Evolutionary conservation across 92 coral and sea anemone species (phyloP).

Genomic region (Palythoa grandis): DNA sequence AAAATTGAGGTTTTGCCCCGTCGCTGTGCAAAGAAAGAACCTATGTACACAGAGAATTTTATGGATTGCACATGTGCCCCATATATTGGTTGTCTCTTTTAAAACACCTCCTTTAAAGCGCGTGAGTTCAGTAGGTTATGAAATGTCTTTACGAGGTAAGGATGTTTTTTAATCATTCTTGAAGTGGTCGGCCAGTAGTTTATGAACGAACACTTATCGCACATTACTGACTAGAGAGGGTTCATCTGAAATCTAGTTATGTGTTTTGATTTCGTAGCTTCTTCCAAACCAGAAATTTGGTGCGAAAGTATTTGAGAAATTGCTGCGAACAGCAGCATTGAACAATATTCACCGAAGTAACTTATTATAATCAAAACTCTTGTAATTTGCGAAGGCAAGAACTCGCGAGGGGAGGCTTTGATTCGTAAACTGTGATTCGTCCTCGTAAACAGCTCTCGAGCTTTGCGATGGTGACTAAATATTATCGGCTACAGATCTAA

Average conservation of each 20-base stretch:
- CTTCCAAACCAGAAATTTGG: not conserved
- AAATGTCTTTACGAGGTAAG: not conserved
- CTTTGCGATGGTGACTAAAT: not conserved
- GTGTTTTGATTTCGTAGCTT: not conserved
- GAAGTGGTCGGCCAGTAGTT: slow-evolving; percentile 10
- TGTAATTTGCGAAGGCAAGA: not conserved
- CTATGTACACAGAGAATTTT: slow-evolving; percentile 22
- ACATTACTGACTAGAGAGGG: not conserved
- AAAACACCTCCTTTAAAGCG: not conserved
- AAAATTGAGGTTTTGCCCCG: slow-evolving; percentile 30
- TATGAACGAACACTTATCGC: not conserved
- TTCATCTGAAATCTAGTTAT: slow-evolving; percentile 8
- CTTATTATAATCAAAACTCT: not conserved
- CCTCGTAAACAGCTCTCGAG: not conserved
- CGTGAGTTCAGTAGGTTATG: not conserved
- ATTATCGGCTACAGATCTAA: not conserved
- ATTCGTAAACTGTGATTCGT: not conserved
- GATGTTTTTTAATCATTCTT: slow-evolving; percentile 8
- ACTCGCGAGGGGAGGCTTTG: not conserved
- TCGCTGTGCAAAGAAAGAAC: slow-evolving; percentile 36
- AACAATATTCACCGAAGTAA: not conserved
- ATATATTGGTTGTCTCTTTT: slow-evolving; percentile 15
- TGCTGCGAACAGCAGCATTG: not conserved
- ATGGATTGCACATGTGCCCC: not conserved
- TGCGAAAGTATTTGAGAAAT: not conserved